Conservation (phyloP, 2,797 vertebrate species). For the Hippopotamyrus pictus region DNA sequence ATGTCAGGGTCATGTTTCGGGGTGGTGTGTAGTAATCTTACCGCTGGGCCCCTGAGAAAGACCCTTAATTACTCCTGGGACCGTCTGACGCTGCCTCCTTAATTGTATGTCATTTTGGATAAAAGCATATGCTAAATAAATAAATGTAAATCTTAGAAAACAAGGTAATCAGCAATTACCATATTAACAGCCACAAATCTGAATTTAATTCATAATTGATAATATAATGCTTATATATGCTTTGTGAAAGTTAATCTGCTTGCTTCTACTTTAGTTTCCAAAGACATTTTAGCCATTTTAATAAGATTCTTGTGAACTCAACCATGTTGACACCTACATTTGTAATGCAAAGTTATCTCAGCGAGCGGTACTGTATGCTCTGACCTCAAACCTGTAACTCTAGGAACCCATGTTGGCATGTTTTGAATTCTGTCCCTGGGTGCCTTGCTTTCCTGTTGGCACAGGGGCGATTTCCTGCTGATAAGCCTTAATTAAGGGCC, state of each 20-base stretch:
- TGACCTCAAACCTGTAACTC: constrained; percentile 5
- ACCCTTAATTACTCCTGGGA: background rate
- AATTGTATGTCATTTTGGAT: background rate
- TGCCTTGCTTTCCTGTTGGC: background rate
- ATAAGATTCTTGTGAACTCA: background rate
- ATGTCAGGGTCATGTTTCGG: background rate
- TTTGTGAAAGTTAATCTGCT: background rate
- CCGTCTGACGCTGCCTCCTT: background rate
- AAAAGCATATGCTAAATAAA: background rate
- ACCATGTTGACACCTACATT: background rate
- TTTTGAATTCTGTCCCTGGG: constrained; percentile 11
- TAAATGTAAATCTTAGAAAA: background rate
- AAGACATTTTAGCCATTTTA: constrained; percentile 2
- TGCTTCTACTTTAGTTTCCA: background rate
- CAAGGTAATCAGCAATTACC: background rate
- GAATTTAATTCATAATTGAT: background rate
- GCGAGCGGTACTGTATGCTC: background rate
- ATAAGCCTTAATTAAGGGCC: background rate
- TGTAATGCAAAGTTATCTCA: constrained; percentile 11
- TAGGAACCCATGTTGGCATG: background rate
- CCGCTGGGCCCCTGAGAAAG: background rate
- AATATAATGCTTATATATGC: background rate
- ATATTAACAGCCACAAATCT: background rate
- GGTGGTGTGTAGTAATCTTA: background rate
- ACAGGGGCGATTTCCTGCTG: background rate